These are phyloP conservation scores for Ormyrus thymus DNA, from an alignment of 2,888 invertebrate genomes.

Conservation along the genomic window DNA sequence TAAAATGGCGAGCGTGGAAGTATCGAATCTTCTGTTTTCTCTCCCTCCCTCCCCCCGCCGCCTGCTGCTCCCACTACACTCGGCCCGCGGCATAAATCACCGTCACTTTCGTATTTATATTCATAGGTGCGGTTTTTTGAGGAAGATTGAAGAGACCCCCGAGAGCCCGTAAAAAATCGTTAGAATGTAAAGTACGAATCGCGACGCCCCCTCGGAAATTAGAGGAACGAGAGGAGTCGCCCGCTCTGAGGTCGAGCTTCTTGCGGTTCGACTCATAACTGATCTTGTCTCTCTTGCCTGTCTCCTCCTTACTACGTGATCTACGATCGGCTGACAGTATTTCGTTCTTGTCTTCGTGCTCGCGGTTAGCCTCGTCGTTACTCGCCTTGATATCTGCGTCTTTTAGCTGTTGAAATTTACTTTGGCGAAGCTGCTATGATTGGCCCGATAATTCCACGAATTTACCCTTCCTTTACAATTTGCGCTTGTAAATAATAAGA, in stretches of 20 bases:
- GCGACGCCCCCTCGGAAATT: slow-evolving; percentile 23
- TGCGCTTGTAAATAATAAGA: no score
- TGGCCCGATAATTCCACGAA: neutral
- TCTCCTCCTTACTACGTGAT: slow-evolving; percentile 36
- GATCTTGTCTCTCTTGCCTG: slow-evolving; percentile 25
- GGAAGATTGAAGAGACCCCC: slow-evolving; percentile 70
- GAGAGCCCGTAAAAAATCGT: slow-evolving; percentile 33
- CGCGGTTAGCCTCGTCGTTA: slow-evolving; percentile 57
- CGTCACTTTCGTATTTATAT: slow-evolving; percentile 70
- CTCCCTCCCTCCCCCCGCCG: neutral
- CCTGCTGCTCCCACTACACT: neutral
- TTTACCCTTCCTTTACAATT: neutral
- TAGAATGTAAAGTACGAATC: slow-evolving; percentile 6
- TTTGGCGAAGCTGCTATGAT: no score
- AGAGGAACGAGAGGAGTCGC: neutral
- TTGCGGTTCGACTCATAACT: slow-evolving; percentile 38
- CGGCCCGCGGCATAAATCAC: slow-evolving; percentile 68
- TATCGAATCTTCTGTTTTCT: slow-evolving; percentile 65
- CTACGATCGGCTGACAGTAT: slow-evolving; percentile 44
- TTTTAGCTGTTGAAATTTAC: neutral
- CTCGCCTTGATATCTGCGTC: slow-evolving; percentile 55
- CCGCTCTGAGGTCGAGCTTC: slow-evolving; percentile 21
- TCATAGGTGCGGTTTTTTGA: slow-evolving; percentile 67
- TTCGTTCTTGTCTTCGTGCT: slow-evolving; percentile 26
- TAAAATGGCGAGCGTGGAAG: slow-evolving; percentile 64